These are phyloP conservation scores for Calameuta pallipes DNA, from an alignment of 2,888 invertebrate genomes.

Conservation along the genomic window DNA sequence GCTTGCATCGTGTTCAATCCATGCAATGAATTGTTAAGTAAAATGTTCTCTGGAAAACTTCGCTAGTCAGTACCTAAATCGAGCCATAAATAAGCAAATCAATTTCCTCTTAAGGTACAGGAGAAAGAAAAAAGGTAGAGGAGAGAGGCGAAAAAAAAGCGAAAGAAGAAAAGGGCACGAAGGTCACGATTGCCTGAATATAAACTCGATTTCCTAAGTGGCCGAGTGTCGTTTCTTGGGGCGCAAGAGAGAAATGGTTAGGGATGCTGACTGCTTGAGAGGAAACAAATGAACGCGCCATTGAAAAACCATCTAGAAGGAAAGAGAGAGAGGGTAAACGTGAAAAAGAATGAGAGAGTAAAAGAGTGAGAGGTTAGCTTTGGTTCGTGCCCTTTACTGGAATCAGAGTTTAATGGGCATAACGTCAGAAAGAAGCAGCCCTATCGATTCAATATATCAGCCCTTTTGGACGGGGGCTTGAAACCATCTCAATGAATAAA, in stretches of 20 bases:
- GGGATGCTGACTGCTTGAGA: conserved; percentile 1
- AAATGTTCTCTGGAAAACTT: not conserved
- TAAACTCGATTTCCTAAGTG: conserved; percentile 33
- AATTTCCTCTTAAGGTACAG: not conserved
- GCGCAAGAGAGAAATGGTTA: not conserved
- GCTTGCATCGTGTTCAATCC: not conserved
- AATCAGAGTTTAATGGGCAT: conserved; percentile 53
- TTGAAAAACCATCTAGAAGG: conserved; percentile 50
- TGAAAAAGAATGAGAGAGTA: not conserved
- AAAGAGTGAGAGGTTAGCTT: conserved; percentile 30
- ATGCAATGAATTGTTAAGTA: not conserved
- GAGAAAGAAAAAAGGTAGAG: not conserved
- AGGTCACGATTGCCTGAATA: conserved; percentile 31
- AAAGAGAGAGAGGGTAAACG: not conserved
- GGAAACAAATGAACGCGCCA: conserved; percentile 49
- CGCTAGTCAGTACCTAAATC: not conserved
- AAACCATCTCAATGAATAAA: conserved; percentile 29
- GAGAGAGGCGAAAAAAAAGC: not conserved
- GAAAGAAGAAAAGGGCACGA: conserved; percentile 16
- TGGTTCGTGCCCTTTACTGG: conserved; percentile 41
- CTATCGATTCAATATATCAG: conserved; percentile 50
- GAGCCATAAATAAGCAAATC: not conserved
- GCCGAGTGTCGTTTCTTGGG: conserved; percentile 29
- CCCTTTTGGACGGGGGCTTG: conserved; percentile 13
- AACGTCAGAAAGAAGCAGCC: conserved; percentile 46